Conservation (phyloP, 1,140 invertebrate genomes). For the Telenomus remus region DNA sequence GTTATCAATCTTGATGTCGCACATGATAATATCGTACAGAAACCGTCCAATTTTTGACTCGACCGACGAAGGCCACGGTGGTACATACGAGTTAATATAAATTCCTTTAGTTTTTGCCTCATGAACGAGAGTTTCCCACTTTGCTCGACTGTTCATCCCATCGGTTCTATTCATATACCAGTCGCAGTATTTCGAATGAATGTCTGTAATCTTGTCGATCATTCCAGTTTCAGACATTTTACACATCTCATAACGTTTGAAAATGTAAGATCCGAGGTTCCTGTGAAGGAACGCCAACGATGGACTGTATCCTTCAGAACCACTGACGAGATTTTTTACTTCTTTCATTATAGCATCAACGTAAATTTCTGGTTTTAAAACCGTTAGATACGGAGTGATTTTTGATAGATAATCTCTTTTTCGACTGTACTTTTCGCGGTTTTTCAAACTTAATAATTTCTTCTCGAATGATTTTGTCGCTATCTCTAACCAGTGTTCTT, state of each 20-base stretch:
- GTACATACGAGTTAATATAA: conserved; percentile 76
- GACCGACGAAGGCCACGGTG: conserved; percentile 81
- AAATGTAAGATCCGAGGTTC: conserved; percentile 83
- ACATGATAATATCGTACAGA: conserved; percentile 90
- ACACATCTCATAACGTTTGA: conserved; percentile 72
- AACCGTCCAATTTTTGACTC: conserved; percentile 84
- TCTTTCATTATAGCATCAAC: conserved; percentile 81
- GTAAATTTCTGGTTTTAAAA: conserved; percentile 80
- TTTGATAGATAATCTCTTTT: not conserved
- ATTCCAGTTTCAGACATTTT: conserved; percentile 79
- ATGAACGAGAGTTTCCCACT: conserved; percentile 82
- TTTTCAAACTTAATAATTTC: conserved; percentile 80
- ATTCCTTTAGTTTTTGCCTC: conserved; percentile 76
- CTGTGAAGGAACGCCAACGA: conserved; percentile 79
- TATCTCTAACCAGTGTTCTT: conserved; percentile 80
- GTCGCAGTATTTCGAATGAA: conserved; percentile 83
- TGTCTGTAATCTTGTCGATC: conserved; percentile 79
- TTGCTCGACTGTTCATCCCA: conserved; percentile 80
- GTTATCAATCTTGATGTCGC: conserved; percentile 88
- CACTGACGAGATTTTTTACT: conserved; percentile 81
- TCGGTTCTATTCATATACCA: conserved; percentile 78
- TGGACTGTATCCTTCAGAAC: conserved; percentile 88
- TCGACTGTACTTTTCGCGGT: conserved; percentile 72
- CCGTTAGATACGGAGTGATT: conserved; percentile 85
- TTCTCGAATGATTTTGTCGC: conserved; percentile 80